phyloP scores from a whole-genome alignment of 2,797 vertebrate genomes.

The Antrozous pallidus region DNA sequence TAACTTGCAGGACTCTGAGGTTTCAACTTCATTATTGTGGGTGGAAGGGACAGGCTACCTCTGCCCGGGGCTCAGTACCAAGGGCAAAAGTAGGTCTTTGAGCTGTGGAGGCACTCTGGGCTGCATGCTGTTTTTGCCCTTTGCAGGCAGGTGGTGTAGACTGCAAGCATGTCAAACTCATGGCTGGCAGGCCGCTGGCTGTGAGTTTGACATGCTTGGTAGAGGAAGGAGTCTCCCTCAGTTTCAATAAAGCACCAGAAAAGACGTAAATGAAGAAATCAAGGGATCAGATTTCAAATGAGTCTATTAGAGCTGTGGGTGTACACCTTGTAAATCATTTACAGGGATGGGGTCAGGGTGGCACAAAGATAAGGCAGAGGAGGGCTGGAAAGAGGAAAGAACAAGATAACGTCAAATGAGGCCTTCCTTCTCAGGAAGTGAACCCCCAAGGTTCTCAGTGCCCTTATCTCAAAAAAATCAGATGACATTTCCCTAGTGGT shows the following conservation, averaged over 20 bases:
- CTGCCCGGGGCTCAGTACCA: background rate
- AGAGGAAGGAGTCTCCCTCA: background rate
- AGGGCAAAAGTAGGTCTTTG: background rate
- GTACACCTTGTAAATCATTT: background rate
- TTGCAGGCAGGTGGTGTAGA: background rate
- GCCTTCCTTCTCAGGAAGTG: background rate
- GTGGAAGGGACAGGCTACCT: background rate
- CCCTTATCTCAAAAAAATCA: constrained; percentile 16
- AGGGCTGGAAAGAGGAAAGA: background rate
- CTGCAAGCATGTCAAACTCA: too few relatives aligned
- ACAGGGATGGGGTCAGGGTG: background rate
- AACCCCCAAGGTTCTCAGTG: background rate
- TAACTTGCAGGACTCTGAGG: background rate
- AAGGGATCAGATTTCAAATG: background rate
- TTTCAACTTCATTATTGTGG: background rate
- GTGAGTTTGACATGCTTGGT: background rate
- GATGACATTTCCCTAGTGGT: background rate
- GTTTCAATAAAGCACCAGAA: background rate
- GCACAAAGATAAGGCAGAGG: background rate
- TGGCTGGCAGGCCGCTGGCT: too few relatives aligned
- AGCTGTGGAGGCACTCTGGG: background rate
- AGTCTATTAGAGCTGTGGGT: background rate
- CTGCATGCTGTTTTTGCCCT: background rate
- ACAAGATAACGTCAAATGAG: background rate
- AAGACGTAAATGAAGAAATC: background rate